Evolutionary conservation across 1,140 invertebrate genomes (phyloP), one percentile per base, ranked within the genome.

Genomic region (Drosophila yakuba): DNA sequence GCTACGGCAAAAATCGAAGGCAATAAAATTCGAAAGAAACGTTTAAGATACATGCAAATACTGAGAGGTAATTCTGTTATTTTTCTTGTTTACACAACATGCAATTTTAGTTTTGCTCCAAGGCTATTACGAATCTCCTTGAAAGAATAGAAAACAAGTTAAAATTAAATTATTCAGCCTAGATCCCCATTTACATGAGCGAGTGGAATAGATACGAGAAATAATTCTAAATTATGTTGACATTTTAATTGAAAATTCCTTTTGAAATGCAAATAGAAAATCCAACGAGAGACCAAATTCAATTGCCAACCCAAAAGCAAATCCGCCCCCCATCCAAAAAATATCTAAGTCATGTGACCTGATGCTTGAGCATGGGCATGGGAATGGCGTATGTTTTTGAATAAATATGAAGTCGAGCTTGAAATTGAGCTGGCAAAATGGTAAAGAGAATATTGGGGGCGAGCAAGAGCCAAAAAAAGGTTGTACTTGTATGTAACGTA

Each of bases 241-340:
- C 75, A 78, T 78, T 76, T 83, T 64, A 83, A 83, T 78, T 78
- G 83, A 82, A 78, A 72, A 82, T 88, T 72, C 71, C 57, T 57
- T 82, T 82, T 82, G 63, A 81, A 79, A 82, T 73, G 74, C 58
- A 78, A 81, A 86, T 72, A 64, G 47, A 54, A 72, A 72, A 63
- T 56, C 60, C 48, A 74, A 74, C 54, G 35, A 67, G 77, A 66
- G 48, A 48, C 48, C 52, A 61, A 85, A 85, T 85, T 85, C 83
- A 85, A 85, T 85, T 85, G 79, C 67, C 17, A 52, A 35, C 43
- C 69, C 64, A 25, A 74, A 23, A 68, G 76, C 71, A 84, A 78
- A 66, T 75, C 77, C 78, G 61, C 28, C 17, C n/a, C 20, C 10
- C 17, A 12, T 17, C 43, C 17, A 11, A 50, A 71, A 71, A 50